Evolutionary conservation across 1,140 invertebrate species (phyloP).

Genomic region (Zaprionus capensis): DNA sequence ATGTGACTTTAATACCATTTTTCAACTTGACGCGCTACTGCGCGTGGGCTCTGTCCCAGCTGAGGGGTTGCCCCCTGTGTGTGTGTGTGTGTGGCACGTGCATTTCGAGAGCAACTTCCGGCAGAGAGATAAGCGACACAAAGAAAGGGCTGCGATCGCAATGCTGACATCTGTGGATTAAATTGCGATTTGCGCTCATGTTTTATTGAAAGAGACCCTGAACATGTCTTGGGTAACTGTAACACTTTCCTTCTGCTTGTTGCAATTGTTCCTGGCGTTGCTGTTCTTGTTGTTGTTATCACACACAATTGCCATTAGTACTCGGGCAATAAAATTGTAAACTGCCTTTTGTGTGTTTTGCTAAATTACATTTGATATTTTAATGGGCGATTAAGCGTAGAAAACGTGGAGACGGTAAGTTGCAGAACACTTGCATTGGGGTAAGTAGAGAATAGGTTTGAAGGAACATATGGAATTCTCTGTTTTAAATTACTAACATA

Average conservation of each 20-base stretch:
- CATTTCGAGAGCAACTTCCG: constrained; percentile 3
- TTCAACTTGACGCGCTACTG: constrained; percentile 70
- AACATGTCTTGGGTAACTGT: constrained; percentile 14
- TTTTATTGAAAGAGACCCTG: constrained; percentile 67
- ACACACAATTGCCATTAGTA: constrained; percentile 65
- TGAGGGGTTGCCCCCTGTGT: constrained; percentile 8
- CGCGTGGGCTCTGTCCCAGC: constrained; percentile 19
- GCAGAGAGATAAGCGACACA: constrained; percentile 19
- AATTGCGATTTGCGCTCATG: constrained; percentile 84
- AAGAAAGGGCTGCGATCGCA: constrained; percentile 75
- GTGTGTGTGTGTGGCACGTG: constrained; percentile 52
- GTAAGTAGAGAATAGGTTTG: too few relatives aligned
- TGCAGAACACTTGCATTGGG: too few relatives aligned
- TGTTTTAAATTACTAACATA: too few relatives aligned
- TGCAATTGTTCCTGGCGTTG: constrained; percentile 43
- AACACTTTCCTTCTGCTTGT: constrained; percentile 55
- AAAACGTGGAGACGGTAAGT: too few relatives aligned
- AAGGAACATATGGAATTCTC: too few relatives aligned
- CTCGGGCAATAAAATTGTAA: constrained; percentile 77
- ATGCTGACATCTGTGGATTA: constrained; percentile 85
- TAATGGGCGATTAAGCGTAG: constrained; percentile 72
- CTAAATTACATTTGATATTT: constrained; percentile 71
- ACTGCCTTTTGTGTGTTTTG: constrained; percentile 48
- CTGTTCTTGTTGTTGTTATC: constrained; percentile 28
- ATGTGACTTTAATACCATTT: constrained; percentile 84